Base-by-base conservation (phyloP, 1,140 invertebrate species). In the Drosophila sucinea region DNA sequence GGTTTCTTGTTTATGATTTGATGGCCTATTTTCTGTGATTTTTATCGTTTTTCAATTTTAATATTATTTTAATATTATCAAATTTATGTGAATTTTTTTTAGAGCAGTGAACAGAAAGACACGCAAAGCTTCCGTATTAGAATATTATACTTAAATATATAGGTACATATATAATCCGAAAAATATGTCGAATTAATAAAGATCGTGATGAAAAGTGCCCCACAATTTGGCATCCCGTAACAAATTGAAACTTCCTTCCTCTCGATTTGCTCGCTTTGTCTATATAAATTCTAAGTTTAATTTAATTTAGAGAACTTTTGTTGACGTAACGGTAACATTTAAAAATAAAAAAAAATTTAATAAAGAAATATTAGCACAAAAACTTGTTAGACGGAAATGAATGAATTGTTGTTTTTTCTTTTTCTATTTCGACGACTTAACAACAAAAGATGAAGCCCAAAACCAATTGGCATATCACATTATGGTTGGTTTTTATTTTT, bases 311-410 rank as follows among this genome's bases (percentile, higher is more conserved):
- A 51, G 44, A 51, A 51, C 44, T 41, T 29, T 23, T 11, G 61
- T 55, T 69, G 60, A 76, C 41, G 54, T 51, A 77, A 70, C 62
- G 64, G 58, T 47, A 58, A 54, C 73, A 66, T 77, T 61, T 60
- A 10, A 25, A 51, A 10, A 51, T 27, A 7, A 51, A 70, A 77
- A 77, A 71, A 38, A 38, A 11, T 77, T 61, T 75, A 77, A 77
- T 77, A 79, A 69, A 67, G 63, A 79, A 70, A 57, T 65, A 70
- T 66, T 69, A 70, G 66, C 35, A 60, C 44, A 61, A 27, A 51
- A 51, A 41, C 30, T 38, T 62, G 57, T 69, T 78, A 64, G 81
- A 82, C 83, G 83, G 83, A 86, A 86, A 87, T 79, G 76, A 64
- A 73, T 64, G 55, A 65, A 51, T 72, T 51, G 23, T 51, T 51